These are phyloP conservation scores for Odontesthes bonariensis DNA, from an alignment of 2,113 vertebrate genomes.

Conservation along the genomic window DNA sequence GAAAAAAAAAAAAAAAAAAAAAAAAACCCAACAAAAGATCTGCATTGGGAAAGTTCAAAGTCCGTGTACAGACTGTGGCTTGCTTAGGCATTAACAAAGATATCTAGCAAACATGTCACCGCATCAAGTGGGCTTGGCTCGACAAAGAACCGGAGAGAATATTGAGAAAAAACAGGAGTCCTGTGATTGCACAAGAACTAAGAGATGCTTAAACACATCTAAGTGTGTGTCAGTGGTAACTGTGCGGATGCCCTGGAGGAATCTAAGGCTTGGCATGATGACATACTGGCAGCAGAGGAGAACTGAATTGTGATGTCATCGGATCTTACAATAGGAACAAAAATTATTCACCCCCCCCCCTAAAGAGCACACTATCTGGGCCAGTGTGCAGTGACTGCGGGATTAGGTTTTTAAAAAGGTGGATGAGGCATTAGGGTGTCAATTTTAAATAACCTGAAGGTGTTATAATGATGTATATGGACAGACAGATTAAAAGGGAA, in stretches of 20 bases:
- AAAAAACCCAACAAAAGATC: no score
- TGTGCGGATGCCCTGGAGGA: conserved; percentile 7
- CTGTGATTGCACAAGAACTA: neutral
- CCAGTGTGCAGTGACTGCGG: neutral
- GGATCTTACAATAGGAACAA: conserved; percentile 2
- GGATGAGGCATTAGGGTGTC: neutral
- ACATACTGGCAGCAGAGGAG: conserved; percentile 23
- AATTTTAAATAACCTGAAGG: conserved; percentile 1
- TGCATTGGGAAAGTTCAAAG: no score
- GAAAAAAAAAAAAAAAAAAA: no score
- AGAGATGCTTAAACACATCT: neutral
- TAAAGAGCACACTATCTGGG: neutral
- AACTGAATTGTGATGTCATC: conserved; percentile 13
- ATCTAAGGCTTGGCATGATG: conserved; percentile 39
- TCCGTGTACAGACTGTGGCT: no score
- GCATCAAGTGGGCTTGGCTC: neutral
- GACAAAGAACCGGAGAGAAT: neutral
- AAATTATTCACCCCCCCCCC: neutral
- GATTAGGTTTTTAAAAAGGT: conserved; percentile 2
- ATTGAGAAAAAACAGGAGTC: neutral
- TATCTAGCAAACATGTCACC: neutral
- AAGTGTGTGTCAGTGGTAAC: neutral
- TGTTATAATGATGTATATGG: neutral
- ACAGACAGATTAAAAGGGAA: conserved; percentile 9
- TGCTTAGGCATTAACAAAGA: neutral